Evolutionary conservation across 2,113 vertebrate genomes (phyloP).

Genomic region (Rhipidura dahli): DNA sequence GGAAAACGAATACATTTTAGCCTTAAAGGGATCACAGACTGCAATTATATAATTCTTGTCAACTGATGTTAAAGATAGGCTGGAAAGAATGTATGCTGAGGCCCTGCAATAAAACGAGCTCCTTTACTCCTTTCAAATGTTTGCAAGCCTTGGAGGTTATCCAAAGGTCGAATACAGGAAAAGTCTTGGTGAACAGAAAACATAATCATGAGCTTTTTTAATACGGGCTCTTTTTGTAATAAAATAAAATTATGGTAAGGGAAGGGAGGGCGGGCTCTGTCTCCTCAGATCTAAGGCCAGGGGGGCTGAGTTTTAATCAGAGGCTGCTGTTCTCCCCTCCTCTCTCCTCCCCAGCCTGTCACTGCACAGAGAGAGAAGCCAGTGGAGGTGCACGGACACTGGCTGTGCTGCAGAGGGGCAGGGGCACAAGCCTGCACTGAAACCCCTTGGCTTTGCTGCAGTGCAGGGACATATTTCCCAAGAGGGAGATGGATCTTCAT

Average conservation of each 20-base stretch:
- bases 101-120: constrained; percentile 79
- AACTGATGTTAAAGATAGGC: constrained; percentile 85
- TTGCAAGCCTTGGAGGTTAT: constrained; percentile 80
- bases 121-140: constrained; percentile 80
- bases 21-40: constrained; percentile 87
- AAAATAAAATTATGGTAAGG: constrained; percentile 74
- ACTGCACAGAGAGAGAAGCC: background rate
- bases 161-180: constrained; percentile 82
- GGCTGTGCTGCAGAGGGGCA: background rate
- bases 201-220: constrained; percentile 79
- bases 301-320: constrained; percentile 69
- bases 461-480: background rate
- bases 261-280: constrained; percentile 41
- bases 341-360: constrained; percentile 41
- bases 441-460: background rate
- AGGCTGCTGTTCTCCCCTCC: constrained; percentile 61
- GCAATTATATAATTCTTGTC: constrained; percentile 96
- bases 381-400: background rate
- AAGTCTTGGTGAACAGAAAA: constrained; percentile 76
- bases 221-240: constrained; percentile 67
- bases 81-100: constrained; percentile 80
- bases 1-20: constrained; percentile 79
- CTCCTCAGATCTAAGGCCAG: constrained; percentile 67
- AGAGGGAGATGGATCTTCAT: background rate
- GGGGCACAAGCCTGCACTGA: background rate